These are phyloP conservation scores for Napeogenes inachia DNA, from an alignment of 2,888 invertebrate species.

Conservation along the genomic window DNA sequence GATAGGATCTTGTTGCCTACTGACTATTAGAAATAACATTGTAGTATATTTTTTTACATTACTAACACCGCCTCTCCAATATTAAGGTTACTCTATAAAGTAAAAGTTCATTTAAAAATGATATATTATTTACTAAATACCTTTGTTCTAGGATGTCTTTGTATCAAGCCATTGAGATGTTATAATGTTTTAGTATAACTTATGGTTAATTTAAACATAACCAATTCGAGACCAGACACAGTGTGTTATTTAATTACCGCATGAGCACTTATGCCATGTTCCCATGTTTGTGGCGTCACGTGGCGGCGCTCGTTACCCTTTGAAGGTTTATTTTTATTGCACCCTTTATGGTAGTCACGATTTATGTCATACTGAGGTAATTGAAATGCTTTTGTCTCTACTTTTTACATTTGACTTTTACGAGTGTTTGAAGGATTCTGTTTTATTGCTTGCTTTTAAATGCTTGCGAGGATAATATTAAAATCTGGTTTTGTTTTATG, in stretches of 20 bases:
- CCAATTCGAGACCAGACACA: neutral
- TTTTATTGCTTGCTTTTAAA: constrained; percentile 7
- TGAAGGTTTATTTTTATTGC: constrained; percentile 39
- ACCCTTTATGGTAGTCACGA: constrained; percentile 31
- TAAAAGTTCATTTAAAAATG: no score
- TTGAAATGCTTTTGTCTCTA: constrained; percentile 33
- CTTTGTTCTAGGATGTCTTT: no score
- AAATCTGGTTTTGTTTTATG: constrained; percentile 1
- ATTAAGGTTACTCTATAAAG: no score
- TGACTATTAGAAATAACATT: no score
- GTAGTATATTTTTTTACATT: no score
- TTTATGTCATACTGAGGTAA: constrained; percentile 31
- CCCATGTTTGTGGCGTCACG: constrained; percentile 5
- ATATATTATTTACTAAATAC: no score
- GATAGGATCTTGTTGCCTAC: no score
- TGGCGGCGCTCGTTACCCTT: constrained; percentile 27
- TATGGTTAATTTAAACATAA: neutral
- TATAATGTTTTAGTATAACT: neutral
- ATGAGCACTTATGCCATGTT: neutral
- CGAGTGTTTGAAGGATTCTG: constrained; percentile 23
- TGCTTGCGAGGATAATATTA: constrained; percentile 1
- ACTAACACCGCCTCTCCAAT: no score
- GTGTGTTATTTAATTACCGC: neutral
- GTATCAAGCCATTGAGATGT: neutral
- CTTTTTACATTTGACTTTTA: constrained; percentile 24